Evolutionary conservation across 2,888 invertebrate species (phyloP).

Genomic region (Agrilus biguttatus): DNA sequence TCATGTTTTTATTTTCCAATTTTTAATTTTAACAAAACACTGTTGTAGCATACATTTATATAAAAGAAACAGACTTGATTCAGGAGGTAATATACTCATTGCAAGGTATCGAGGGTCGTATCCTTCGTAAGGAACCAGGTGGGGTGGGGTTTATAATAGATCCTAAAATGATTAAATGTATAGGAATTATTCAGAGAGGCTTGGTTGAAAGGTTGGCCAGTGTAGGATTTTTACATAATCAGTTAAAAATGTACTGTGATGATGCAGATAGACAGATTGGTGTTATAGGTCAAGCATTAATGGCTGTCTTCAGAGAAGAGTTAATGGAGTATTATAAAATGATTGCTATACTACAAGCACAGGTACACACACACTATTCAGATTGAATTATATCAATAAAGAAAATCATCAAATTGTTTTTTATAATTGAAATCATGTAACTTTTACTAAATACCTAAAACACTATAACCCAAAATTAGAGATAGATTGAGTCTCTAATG

Average conservation of each 20-base stretch:
- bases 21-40: background rate
- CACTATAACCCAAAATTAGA: too few relatives aligned
- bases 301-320: constrained; percentile 70
- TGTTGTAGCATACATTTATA: constrained; percentile 9
- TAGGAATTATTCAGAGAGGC: constrained; percentile 39
- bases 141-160: constrained; percentile 47
- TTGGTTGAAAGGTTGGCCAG: constrained; percentile 66
- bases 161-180: constrained; percentile 35
- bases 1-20: background rate
- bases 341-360: constrained; percentile 75
- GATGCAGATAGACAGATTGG: constrained; percentile 51
- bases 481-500: too few relatives aligned
- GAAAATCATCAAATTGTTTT: background rate
- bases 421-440: too few relatives aligned
- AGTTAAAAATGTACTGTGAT: constrained; percentile 67
- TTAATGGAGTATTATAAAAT: constrained; percentile 79
- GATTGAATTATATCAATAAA: background rate
- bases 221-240: constrained; percentile 66
- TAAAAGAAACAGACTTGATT: constrained; percentile 40
- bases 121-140: constrained; percentile 50
- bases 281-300: constrained; percentile 72
- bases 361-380: constrained; percentile 42
- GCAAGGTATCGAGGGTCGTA: constrained; percentile 75
- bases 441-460: too few relatives aligned
- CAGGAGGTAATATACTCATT: constrained; percentile 74